Evolutionary conservation across 2,797 vertebrate species (phyloP).

Genomic region (Menidia menidia): DNA sequence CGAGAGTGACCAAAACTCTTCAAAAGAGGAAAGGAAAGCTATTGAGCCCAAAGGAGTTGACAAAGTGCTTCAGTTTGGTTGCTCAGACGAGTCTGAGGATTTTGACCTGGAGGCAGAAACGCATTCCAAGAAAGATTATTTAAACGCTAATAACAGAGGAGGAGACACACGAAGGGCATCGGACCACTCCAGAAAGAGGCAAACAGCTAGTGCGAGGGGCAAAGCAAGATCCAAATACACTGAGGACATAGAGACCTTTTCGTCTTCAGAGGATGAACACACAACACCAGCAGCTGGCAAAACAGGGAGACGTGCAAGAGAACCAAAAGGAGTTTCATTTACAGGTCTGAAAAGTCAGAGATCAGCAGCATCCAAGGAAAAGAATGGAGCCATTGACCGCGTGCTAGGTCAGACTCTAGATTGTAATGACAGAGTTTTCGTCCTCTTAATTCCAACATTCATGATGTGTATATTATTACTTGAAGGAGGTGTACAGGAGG

Average conservation of each 20-base stretch:
- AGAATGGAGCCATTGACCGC: slow-evolving; percentile 60
- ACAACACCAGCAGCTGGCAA: slow-evolving; percentile 13
- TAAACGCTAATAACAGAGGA: slow-evolving; percentile 14
- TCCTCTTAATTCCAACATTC: neutral
- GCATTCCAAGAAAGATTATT: slow-evolving; percentile 4
- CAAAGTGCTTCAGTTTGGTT: slow-evolving; percentile 44
- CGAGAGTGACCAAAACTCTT: slow-evolving; percentile 36
- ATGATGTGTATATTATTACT: slow-evolving; percentile 14
- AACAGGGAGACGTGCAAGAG: neutral
- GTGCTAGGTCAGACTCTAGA: slow-evolving; percentile 63
- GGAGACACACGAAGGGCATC: slow-evolving; percentile 5
- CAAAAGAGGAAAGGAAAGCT: slow-evolving; percentile 38
- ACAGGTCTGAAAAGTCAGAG: slow-evolving; percentile 39
- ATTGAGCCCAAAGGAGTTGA: slow-evolving; percentile 42
- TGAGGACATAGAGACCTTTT: slow-evolving; percentile 82
- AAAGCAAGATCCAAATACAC: slow-evolving; percentile 53
- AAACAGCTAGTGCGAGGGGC: slow-evolving; percentile 12
- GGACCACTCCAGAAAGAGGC: slow-evolving; percentile 26
- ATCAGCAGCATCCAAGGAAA: slow-evolving; percentile 28
- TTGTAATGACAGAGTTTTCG: neutral
- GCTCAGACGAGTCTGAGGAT: slow-evolving; percentile 92
- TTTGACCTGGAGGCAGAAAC: slow-evolving; percentile 68
- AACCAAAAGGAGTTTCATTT: slow-evolving; percentile 37
- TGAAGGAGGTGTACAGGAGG: slow-evolving; percentile 88
- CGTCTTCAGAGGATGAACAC: slow-evolving; percentile 87